Base-by-base conservation (phyloP, 2,797 vertebrate species). In the Coregonus suidteri region DNA sequence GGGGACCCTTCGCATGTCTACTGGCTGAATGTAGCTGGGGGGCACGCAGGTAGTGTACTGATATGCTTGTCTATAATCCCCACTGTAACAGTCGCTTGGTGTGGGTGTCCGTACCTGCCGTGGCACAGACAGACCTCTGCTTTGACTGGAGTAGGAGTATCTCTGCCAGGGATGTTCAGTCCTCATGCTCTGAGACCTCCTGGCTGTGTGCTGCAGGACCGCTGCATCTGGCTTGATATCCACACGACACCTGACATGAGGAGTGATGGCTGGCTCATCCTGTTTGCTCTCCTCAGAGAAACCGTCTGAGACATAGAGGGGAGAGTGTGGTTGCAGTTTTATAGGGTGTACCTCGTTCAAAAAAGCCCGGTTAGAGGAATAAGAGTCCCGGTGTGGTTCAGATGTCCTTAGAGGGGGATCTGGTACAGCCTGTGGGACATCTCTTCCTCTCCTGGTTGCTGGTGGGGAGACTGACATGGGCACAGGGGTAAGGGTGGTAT, bases 311-410 rank as follows among this genome's bases (percentile, higher is more conserved):
- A 98, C 93, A 72, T 95, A 97, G 5, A 98, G 94, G 0, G 97
- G 97, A 0, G 97, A 91, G 59, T 98, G 96, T 0, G 97, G 96
- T 90, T 99, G 97, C 73, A 99, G 93, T 86, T 99, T 99, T 88
- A 96, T 97, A 34, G 98, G 98, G 78, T 99, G 98, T n/a, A 99
- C 96, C 82, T 99, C 98, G 2, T 97, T 98, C 81, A 97, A 93
- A 78, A 96, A 93, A 0, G 92, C 92, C 77, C 94, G 94, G 86
- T 92, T 93, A 0, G 95, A 91, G 0, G 91, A 86, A 30, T 93
- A 92, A 2, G 91, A 71, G 37, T 91, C 87, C 69, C 96, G 93
- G 0, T 95, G 95, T 0, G 87, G 91, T 74, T 96, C 96, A 0
- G 87, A 47, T 78, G 89, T 88, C 78, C 86, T 94, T 7, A 91